Evolutionary conservation across 2,113 vertebrate species (phyloP).

Genomic region (Chrysemys picta): DNA sequence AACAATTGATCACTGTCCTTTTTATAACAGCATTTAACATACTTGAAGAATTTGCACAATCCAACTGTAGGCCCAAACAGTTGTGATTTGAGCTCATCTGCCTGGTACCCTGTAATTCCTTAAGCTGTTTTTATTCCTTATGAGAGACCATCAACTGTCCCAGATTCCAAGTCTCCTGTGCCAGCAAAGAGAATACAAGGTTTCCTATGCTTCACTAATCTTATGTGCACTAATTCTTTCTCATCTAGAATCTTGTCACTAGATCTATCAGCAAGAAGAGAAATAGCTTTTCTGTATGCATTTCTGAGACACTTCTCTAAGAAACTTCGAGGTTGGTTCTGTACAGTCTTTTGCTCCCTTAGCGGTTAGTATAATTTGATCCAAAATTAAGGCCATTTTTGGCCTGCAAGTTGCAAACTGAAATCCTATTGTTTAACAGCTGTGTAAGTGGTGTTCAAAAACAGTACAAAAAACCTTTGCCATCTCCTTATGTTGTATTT

Average conservation of each 20-base stretch:
- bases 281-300: not conserved
- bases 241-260: not conserved
- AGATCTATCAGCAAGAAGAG: not conserved
- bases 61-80: no score
- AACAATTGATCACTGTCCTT: not conserved
- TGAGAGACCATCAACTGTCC: not conserved
- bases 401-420: not conserved
- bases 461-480: not conserved
- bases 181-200: not conserved
- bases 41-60: not conserved
- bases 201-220: not conserved
- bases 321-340: not conserved
- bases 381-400: not conserved
- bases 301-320: not conserved
- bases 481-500: not conserved
- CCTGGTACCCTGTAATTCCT: not conserved
- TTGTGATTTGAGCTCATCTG: not conserved
- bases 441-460: not conserved
- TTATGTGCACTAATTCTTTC: not conserved
- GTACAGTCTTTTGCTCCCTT: not conserved
- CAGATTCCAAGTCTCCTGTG: not conserved
- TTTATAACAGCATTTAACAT: not conserved
- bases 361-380: not conserved
- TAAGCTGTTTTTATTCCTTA: not conserved
- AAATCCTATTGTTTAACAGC: not conserved